Conservation (phyloP, 2,888 invertebrate species). For the Ennomos erosarius region DNA sequence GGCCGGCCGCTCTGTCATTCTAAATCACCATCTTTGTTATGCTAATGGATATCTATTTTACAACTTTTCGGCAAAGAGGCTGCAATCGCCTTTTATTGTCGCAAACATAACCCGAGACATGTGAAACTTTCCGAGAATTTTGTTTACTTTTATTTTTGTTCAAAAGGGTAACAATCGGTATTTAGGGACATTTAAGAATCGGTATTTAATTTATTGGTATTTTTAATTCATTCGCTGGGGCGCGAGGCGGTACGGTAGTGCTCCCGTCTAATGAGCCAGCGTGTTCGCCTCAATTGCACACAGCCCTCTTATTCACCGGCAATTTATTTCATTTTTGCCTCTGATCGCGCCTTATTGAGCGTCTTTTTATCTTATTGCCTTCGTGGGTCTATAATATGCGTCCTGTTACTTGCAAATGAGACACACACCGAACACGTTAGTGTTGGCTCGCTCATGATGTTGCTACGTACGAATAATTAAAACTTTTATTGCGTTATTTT, state of each 20-base stretch:
- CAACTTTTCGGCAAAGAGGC: slow-evolving; percentile 75
- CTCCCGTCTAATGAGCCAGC: slow-evolving; percentile 81
- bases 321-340: slow-evolving; percentile 86
- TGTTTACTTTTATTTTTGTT: slow-evolving; percentile 56
- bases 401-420: slow-evolving; percentile 85
- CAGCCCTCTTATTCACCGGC: slow-evolving; percentile 82
- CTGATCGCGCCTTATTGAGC: slow-evolving; percentile 84
- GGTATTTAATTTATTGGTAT: slow-evolving; percentile 45
- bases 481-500: slow-evolving; percentile 57
- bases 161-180: slow-evolving; percentile 39
- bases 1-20: slow-evolving; percentile 62
- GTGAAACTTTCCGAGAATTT: slow-evolving; percentile 70
- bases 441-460: slow-evolving; percentile 75
- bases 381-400: slow-evolving; percentile 83
- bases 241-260: slow-evolving; percentile 48
- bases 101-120: slow-evolving; percentile 57
- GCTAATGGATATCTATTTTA: slow-evolving; percentile 76
- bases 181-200: slow-evolving; percentile 41
- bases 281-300: slow-evolving; percentile 84
- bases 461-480: slow-evolving; percentile 75
- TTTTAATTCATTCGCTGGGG: slow-evolving; percentile 44
- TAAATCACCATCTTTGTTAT: slow-evolving; percentile 80
- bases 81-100: slow-evolving; percentile 61
- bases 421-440: slow-evolving; percentile 76
- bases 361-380: slow-evolving; percentile 83